Evolutionary conservation across 30 jellyfish, hydroid and myxozoan species (phyloP).

Genomic region (Aurelia aurita complex sp. Pacific): DNA sequence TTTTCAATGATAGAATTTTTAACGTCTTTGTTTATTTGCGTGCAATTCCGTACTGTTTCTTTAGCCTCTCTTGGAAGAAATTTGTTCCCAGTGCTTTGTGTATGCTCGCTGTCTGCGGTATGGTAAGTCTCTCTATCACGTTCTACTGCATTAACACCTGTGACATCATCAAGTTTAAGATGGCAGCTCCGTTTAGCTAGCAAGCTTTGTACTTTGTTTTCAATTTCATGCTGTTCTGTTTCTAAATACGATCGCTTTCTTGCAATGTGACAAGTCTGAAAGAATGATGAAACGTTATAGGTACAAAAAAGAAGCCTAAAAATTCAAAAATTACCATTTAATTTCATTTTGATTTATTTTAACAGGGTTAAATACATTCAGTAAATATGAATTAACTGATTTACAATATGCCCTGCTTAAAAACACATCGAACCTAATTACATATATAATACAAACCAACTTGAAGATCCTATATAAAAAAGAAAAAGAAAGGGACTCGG

Average conservation of each 20-base stretch:
- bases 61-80: slow-evolving; percentile 79
- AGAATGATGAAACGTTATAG: not conserved
- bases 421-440: too few relatives aligned
- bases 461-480: too few relatives aligned
- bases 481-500: too few relatives aligned
- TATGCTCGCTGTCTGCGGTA: not conserved
- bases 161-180: slow-evolving; percentile 22
- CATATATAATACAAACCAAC: too few relatives aligned
- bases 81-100: not conserved
- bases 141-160: not conserved
- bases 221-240: slow-evolving; percentile 48
- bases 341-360: too few relatives aligned
- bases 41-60: slow-evolving; percentile 81
- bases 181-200: slow-evolving; percentile 33
- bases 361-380: too few relatives aligned
- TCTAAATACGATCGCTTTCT: slow-evolving; percentile 62
- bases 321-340: too few relatives aligned
- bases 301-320: too few relatives aligned
- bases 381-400: too few relatives aligned
- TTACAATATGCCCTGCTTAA: too few relatives aligned
- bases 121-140: not conserved
- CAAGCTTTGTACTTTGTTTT: slow-evolving; percentile 10
- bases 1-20: slow-evolving; percentile 16
- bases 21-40: slow-evolving; percentile 56
- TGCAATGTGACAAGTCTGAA: slow-evolving; percentile 60